Percentiles rank a stretch among this genome's conserved stretches.
Evolutionary conservation across 2,888 invertebrate species (phyloP).

Genomic region (Drosophila tripunctata): DNA sequence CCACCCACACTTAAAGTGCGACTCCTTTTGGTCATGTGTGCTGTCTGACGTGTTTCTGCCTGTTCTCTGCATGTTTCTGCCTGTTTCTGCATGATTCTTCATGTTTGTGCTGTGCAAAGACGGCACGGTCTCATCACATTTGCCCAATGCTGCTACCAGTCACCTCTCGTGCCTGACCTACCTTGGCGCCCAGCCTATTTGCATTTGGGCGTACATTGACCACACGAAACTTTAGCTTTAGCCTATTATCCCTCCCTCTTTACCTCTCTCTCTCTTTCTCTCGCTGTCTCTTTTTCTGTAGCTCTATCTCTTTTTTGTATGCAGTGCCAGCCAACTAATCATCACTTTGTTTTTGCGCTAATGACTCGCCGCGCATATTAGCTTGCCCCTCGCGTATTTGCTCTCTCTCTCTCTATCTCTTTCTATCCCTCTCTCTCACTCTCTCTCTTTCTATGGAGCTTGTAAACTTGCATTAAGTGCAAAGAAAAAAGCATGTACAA

Average conservation of each 20-base stretch:
- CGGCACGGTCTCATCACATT: constrained; percentile 47
- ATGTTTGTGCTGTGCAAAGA: constrained; percentile 49
- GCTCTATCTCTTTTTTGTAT: neutral
- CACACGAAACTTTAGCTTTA: constrained; percentile 38
- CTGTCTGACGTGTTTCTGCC: neutral
- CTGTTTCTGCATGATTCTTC: neutral
- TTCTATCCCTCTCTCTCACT: neutral
- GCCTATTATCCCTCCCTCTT: neutral
- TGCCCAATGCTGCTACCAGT: neutral
- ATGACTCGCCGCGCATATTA: constrained; percentile 56
- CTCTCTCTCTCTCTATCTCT: neutral
- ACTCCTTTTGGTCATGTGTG: constrained; percentile 24
- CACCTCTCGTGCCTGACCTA: constrained; percentile 48
- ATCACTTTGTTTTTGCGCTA: constrained; percentile 76
- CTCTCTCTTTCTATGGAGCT: constrained; percentile 18
- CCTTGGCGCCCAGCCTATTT: constrained; percentile 69
- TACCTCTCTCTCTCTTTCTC: neutral
- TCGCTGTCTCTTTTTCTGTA: neutral
- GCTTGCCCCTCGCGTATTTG: neutral
- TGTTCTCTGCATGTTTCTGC: neutral
- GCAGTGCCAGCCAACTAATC: constrained; percentile 54
- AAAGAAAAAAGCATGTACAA: constrained; percentile 12
- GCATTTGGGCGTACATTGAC: constrained; percentile 75
- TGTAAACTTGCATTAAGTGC: constrained; percentile 56
- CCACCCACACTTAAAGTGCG: constrained; percentile 5